A percentile compares a stretch with the other conserved stretches of the same genome.
Conservation (phyloP, 2,888 invertebrate genomes). For the Teleogryllus oceanicus region DNA sequence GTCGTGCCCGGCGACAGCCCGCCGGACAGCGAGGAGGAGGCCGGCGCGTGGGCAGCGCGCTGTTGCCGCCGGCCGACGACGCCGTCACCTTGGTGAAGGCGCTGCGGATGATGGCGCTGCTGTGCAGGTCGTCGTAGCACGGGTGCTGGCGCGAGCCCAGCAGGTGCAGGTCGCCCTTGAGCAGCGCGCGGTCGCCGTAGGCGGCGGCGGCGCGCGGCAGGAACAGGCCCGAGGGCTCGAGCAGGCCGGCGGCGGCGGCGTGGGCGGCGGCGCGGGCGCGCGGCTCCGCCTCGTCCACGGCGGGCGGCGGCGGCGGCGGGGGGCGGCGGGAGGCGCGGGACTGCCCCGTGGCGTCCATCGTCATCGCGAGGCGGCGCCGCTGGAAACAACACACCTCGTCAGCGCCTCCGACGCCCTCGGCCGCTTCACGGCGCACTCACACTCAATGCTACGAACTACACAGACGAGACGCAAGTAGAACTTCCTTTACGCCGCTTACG, state of each 20-base stretch:
- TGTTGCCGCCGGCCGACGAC: slow-evolving; percentile 32
- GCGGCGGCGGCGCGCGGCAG: background rate
- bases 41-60: slow-evolving; percentile 37
- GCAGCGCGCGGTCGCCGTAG: slow-evolving; percentile 18
- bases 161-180: slow-evolving; percentile 19
- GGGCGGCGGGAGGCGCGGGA: background rate
- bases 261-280: background rate
- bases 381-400: too few species aligned
- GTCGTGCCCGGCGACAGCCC: slow-evolving; percentile 58
- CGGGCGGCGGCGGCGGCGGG: background rate
- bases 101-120: slow-evolving; percentile 49
- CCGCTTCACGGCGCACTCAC: too few species aligned
- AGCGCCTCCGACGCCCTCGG: too few species aligned
- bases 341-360: slow-evolving; percentile 1
- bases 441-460: too few species aligned
- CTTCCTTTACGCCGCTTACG: too few species aligned
- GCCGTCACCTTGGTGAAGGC: slow-evolving; percentile 78
- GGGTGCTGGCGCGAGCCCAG: background rate
- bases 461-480: too few species aligned
- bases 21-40: slow-evolving; percentile 38
- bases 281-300: background rate
- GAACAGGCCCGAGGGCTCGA: background rate
- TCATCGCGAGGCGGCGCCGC: background rate
- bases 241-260: background rate
- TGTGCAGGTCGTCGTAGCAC: background rate